phyloP scores from a whole-genome alignment of 2,888 invertebrate species.

The Schrankia costaestrigalis region DNA sequence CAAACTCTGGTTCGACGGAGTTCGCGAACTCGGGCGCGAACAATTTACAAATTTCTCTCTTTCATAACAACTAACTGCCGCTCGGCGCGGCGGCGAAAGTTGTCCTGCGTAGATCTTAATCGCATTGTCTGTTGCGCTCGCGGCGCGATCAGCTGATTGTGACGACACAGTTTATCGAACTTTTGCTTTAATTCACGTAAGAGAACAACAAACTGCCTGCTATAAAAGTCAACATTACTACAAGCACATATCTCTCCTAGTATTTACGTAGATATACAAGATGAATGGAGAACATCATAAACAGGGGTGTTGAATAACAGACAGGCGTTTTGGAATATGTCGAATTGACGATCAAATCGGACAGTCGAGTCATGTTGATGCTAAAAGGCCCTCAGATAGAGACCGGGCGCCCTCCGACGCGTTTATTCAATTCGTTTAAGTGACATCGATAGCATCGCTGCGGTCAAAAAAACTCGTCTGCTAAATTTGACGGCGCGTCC shows the following conservation, averaged over 20 bases:
- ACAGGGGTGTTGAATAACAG: slow-evolving; percentile 24
- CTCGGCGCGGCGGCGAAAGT: slow-evolving; percentile 81
- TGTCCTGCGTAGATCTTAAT: slow-evolving; percentile 82
- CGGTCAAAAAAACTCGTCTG: slow-evolving; percentile 73
- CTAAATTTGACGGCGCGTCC: slow-evolving; percentile 63
- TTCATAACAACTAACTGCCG: slow-evolving; percentile 82
- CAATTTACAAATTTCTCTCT: slow-evolving; percentile 83
- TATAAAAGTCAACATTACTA: slow-evolving; percentile 23
- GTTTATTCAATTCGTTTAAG: slow-evolving; percentile 79
- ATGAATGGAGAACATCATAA: slow-evolving; percentile 24
- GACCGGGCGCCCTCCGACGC: slow-evolving; percentile 59
- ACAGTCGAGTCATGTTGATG: slow-evolving; percentile 29
- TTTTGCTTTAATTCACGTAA: slow-evolving; percentile 57
- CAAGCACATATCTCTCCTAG: slow-evolving; percentile 14
- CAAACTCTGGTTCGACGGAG: slow-evolving; percentile 82
- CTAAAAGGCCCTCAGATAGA: slow-evolving; percentile 43
- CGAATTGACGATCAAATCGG: slow-evolving; percentile 33
- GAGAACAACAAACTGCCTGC: slow-evolving; percentile 27
- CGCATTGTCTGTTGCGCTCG: slow-evolving; percentile 81
- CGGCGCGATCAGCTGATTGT: slow-evolving; percentile 77
- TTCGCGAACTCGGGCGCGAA: slow-evolving; percentile 82
- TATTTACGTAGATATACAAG: slow-evolving; percentile 14
- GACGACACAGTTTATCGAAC: slow-evolving; percentile 69
- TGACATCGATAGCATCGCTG: slow-evolving; percentile 76
- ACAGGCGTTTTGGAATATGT: slow-evolving; percentile 36